These are phyloP conservation scores for Caretta caretta DNA, from an alignment of 2,113 vertebrate genomes.

Conservation along the genomic window DNA sequence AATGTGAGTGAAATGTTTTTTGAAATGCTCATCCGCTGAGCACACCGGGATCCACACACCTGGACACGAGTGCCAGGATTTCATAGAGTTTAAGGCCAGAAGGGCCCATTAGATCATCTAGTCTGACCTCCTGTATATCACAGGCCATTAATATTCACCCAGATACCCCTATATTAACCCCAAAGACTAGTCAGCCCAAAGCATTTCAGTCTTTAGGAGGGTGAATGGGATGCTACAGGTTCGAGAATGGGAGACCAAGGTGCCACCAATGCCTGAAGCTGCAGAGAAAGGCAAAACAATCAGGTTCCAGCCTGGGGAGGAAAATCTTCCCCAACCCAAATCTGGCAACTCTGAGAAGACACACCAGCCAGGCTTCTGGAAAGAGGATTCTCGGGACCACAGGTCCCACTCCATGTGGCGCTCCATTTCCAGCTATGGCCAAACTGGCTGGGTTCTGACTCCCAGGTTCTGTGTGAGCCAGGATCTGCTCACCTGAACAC, in stretches of 20 bases:
- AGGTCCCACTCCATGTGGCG: not conserved
- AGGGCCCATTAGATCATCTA: not conserved
- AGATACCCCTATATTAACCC: not conserved
- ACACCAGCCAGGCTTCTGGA: not conserved
- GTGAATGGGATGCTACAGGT: not conserved
- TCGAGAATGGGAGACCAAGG: not conserved
- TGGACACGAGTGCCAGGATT: not conserved
- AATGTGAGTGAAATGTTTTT: not conserved
- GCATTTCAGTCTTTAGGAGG: not conserved
- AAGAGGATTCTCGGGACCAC: too few species aligned
- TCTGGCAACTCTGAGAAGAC: not conserved
- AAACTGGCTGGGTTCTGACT: not conserved
- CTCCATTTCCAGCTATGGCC: not conserved
- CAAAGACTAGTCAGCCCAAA: not conserved
- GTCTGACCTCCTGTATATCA: not conserved
- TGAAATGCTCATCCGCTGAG: not conserved
- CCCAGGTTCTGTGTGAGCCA: rapidly evolving
- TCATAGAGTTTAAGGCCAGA: not conserved
- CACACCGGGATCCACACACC: not conserved
- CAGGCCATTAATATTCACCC: not conserved
- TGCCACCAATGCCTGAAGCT: not conserved
- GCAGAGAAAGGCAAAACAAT: not conserved
- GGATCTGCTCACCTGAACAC: not conserved
- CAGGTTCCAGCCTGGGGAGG: not conserved
- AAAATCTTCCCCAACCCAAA: not conserved